Evolutionary conservation across 2,797 vertebrate species (phyloP), one percentile per base, ranked within the genome.

Genomic region (Oryzias dopingdopingensis): DNA sequence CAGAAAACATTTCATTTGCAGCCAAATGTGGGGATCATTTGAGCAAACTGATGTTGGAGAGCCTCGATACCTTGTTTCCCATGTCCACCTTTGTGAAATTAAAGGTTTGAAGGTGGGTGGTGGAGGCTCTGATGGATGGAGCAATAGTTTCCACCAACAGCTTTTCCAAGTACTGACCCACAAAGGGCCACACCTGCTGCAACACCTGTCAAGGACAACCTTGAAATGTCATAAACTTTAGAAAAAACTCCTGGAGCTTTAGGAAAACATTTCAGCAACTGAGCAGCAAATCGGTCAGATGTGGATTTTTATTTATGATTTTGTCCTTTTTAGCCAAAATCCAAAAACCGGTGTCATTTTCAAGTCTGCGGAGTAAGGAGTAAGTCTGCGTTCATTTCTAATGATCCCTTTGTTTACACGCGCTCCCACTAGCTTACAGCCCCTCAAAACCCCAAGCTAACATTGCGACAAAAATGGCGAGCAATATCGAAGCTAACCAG

Each of bases 81-180:
- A 98, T 88, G 88, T 95, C 93, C 77, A 97, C 93, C 61, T 92
- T 93, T 18, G 94, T 95, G 82, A 98, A 96, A 78, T 86, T 90
- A 68, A 98, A 94, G 0, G 94, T 97, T 70, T 97, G 95, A 12
- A 98, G 91, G 81, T 98, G 95, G 43, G 26, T 58, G 81, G 93
- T 97, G 47, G 93, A 94, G 40, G 85, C 89, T 1, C 96, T 89
- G 74, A 98, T 90, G 46, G 92, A 90, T 0, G 96, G 95, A 10
- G 95, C 95, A n/a, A 98, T 92, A 16, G 90, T 94, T 64, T 96
- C 95, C 29, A 91, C 86, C 72, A 98, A 84, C 74, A 98, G 87
- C 86, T 97, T 97, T 88, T 97, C 95, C 59, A 96, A 86, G 70
- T 95, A 98, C 67, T 95, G 95, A 8, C 96, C 95, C 0, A 98